Base-by-base conservation (phyloP, 2,797 vertebrate species). In the Propithecus deckenii region DNA sequence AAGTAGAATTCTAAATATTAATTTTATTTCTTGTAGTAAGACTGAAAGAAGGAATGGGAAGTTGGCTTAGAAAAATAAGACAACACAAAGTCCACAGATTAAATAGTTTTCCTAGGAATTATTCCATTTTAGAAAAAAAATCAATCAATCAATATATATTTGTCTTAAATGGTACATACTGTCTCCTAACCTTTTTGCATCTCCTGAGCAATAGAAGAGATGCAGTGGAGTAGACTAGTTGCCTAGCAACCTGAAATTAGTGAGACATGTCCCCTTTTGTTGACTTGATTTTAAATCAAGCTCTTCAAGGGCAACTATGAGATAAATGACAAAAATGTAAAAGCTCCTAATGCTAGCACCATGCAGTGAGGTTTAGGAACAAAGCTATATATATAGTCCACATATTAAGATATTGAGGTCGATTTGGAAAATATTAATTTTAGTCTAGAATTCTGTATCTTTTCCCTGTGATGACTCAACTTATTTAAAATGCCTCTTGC, bases 171-270 rank as follows among this genome's bases (percentile, higher is more conserved):
- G 61, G 10, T 79, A 63, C 23, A 69, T 72, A 48, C 18, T 69
- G 94, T 93, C 52, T 35, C 55, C 63, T 61, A 80, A 76, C 9
- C 76, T 76, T 86, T 76, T 32, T 6, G 15, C 9, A 79, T 71
- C 46, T 97, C 85, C 38, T 57, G 50, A 91, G 65, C 57, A 87
- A 67, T 22, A 55, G 38, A 50, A 89, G 57, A 72, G 28, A 84
- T 63, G 55, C 71, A 35, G 22, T 50, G 75, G 72, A 78, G 63
- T 74, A 72, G 93, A 93, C 46, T 48, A 55, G 89, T 95, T 96
- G 94, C 97, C 35, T 96, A 87, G 97, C 97, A 97, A 96, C 86
- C 46, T 93, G 79, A 96, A 94, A 95, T 94, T 57, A n/a, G 81
- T 74, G 59, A 94, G 57, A 75, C 20, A 32, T 55, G 2, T 85